These are phyloP conservation scores for Empidonax traillii DNA, from an alignment of 2,113 vertebrate genomes.

Conservation along the genomic window DNA sequence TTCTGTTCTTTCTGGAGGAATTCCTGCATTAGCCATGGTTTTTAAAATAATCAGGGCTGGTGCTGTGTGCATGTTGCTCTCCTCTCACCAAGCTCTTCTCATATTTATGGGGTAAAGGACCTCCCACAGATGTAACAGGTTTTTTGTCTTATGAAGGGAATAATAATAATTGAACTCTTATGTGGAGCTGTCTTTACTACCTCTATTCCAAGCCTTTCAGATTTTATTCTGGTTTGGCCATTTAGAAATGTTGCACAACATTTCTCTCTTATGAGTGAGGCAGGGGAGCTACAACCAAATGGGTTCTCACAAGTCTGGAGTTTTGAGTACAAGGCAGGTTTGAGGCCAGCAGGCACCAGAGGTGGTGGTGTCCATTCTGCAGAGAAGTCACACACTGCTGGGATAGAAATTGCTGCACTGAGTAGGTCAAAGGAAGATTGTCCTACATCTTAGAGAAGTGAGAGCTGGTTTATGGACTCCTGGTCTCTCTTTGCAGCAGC, in stretches of 20 bases:
- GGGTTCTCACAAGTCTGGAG: background rate
- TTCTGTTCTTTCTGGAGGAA: background rate
- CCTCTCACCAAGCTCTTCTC: background rate
- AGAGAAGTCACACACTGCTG: background rate
- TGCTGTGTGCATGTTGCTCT: background rate
- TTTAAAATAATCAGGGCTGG: background rate
- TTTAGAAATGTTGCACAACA: background rate
- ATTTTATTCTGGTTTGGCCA: background rate
- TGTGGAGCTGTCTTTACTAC: background rate
- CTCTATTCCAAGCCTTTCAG: background rate
- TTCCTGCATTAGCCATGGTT: background rate
- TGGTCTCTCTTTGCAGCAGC: no score
- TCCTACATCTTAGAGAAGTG: no score
- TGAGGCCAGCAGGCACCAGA: background rate
- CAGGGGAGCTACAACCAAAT: rapidly evolving
- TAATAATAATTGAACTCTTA: background rate
- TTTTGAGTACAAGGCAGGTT: background rate
- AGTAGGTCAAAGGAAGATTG: background rate
- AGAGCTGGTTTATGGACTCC: no score
- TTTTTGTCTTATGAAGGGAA: background rate
- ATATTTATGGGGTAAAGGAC: background rate
- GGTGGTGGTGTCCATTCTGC: background rate
- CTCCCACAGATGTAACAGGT: background rate
- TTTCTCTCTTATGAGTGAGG: background rate
- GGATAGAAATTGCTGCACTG: background rate